Evolutionary conservation across 2,888 invertebrate species (phyloP).

Genomic region (Cataglyphis cursor): DNA sequence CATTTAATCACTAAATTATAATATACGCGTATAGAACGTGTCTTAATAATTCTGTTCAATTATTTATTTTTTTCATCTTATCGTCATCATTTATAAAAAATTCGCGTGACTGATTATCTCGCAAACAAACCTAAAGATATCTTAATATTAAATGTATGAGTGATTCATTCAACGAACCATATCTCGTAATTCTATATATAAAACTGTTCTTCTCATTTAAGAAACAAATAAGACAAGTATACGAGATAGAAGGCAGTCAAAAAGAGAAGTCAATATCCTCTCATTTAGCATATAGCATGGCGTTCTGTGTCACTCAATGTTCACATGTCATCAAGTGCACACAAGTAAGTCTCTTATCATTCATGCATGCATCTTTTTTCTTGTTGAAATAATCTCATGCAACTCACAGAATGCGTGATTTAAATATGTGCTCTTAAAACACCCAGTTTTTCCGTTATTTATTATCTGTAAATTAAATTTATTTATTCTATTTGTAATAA

Average conservation of each 20-base stretch:
- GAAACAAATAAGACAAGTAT: neutral
- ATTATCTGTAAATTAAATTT: neutral
- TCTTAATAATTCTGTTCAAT: neutral
- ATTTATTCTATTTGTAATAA: too few relatives aligned
- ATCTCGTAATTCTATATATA: neutral
- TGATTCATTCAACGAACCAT: neutral
- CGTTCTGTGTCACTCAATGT: neutral
- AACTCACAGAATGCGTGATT: neutral
- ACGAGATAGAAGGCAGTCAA: neutral
- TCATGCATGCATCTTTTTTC: neutral
- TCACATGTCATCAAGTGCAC: neutral
- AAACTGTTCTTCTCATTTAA: conserved; percentile 19
- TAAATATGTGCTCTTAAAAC: neutral
- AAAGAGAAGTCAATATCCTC: conserved; percentile 25
- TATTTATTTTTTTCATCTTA: neutral
- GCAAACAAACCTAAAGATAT: neutral
- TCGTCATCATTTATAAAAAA: conserved; percentile 1
- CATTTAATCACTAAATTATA: neutral
- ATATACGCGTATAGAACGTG: neutral
- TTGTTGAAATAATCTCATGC: conserved; percentile 3
- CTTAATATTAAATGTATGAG: neutral
- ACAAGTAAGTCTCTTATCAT: neutral
- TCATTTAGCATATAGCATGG: neutral
- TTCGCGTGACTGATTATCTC: neutral
- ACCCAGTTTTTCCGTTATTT: neutral